phyloP scores from a whole-genome alignment of 1,140 invertebrate species.

The Pseudomyrmex dendroicus region DNA sequence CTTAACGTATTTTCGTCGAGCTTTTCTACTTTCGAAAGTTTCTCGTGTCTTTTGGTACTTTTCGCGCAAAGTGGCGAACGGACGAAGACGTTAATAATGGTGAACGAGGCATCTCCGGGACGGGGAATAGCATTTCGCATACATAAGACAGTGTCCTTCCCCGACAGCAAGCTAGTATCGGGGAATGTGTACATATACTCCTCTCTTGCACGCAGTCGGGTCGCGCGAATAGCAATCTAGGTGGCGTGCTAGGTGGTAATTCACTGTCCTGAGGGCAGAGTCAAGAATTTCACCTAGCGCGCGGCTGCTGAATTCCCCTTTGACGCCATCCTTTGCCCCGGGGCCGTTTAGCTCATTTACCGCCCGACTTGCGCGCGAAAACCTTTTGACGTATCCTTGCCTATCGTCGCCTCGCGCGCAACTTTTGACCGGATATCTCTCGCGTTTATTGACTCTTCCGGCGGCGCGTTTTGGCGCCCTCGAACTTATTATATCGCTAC shows the following conservation, averaged over 20 bases:
- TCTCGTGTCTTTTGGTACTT: background rate
- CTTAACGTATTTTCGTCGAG: no score
- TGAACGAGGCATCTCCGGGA: background rate
- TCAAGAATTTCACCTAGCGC: constrained; percentile 76
- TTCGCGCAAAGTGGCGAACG: background rate
- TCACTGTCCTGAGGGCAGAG: constrained; percentile 74
- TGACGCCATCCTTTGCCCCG: constrained; percentile 72
- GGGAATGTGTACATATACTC: background rate
- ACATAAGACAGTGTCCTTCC: background rate
- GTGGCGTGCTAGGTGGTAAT: constrained; percentile 73
- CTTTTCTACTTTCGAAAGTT: background rate
- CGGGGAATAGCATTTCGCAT: background rate
- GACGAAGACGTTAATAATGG: constrained; percentile 30
- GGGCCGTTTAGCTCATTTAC: constrained; percentile 79
- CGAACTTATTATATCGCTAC: background rate
- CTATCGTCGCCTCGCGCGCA: constrained; percentile 13
- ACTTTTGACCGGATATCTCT: constrained; percentile 40
- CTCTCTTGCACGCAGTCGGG: constrained; percentile 31
- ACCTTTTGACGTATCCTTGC: constrained; percentile 62
- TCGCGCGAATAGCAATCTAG: constrained; percentile 70
- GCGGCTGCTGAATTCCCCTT: constrained; percentile 61
- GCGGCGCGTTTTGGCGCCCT: background rate
- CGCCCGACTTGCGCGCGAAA: constrained; percentile 60
- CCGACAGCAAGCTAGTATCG: background rate
- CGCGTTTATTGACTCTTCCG: constrained; percentile 46